These are phyloP conservation scores for Melanotus villosus DNA, from an alignment of 2,888 invertebrate genomes.

Conservation along the genomic window DNA sequence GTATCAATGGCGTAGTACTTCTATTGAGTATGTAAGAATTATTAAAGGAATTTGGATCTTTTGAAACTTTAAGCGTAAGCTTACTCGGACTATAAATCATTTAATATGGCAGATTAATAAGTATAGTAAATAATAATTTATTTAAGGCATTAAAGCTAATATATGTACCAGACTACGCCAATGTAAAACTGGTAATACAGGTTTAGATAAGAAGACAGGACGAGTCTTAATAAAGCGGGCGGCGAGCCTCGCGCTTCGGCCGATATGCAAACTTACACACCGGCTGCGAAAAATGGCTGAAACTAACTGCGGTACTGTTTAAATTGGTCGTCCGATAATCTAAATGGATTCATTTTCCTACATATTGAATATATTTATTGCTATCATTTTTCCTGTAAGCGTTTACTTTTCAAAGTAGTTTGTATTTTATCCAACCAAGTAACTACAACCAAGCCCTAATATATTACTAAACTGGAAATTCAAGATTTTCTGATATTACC, in stretches of 20 bases:
- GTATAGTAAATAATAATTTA: conserved; percentile 27
- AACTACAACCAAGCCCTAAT: conserved; percentile 1
- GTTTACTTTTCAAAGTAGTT: not conserved
- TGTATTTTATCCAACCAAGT: not conserved
- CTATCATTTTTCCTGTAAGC: conserved; percentile 7
- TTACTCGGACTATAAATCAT: conserved; percentile 5
- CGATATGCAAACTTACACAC: conserved; percentile 65
- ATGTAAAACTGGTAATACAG: conserved; percentile 39
- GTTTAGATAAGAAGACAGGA: conserved; percentile 49
- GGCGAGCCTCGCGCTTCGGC: conserved; percentile 56
- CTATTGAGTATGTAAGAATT: not conserved
- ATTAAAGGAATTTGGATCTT: not conserved
- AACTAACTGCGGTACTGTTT: conserved; percentile 53
- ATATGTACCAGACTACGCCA: conserved; percentile 31
- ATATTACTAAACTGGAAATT: conserved; percentile 16
- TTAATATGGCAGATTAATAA: conserved; percentile 22
- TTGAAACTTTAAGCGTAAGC: not conserved
- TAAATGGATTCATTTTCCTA: conserved; percentile 41
- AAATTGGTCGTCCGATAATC: conserved; percentile 41
- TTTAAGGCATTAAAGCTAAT: conserved; percentile 29
- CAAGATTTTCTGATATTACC: conserved; percentile 4
- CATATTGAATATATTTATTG: conserved; percentile 40
- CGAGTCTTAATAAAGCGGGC: conserved; percentile 58
- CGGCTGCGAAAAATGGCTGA: conserved; percentile 64
- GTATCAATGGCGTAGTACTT: conserved; percentile 21